phyloP scores from a whole-genome alignment of 1,140 invertebrate species.

The Delia radicum region DNA sequence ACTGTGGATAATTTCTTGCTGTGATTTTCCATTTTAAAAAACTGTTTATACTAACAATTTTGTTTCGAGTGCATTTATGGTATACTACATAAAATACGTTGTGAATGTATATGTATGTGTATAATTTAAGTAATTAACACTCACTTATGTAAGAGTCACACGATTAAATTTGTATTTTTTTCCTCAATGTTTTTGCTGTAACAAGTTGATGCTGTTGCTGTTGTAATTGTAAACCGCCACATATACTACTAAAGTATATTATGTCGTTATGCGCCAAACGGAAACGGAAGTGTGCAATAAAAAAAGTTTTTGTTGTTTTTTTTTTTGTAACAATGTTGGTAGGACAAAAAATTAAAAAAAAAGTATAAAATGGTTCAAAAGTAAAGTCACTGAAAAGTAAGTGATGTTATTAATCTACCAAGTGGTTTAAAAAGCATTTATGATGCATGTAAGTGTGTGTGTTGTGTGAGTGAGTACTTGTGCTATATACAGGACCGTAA shows the following conservation, averaged over 20 bases:
- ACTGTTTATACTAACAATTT: too few relatives aligned
- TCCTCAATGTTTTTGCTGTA: neutral
- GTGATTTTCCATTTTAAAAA: too few relatives aligned
- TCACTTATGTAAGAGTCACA: neutral
- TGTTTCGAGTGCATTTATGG: too few relatives aligned
- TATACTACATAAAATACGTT: too few relatives aligned
- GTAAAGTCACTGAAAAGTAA: too few relatives aligned
- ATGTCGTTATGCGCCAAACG: neutral
- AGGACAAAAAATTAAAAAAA: neutral
- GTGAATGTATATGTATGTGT: neutral
- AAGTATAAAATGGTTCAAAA: neutral
- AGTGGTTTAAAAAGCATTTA: too few relatives aligned
- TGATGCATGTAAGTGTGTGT: too few relatives aligned
- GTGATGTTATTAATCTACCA: too few relatives aligned
- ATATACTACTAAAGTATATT: neutral
- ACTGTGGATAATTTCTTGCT: too few relatives aligned
- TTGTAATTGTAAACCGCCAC: neutral
- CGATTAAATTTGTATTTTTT: neutral
- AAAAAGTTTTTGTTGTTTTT: neutral
- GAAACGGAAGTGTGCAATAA: conserved; percentile 1
- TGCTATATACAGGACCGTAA: too few relatives aligned
- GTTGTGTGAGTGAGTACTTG: too few relatives aligned
- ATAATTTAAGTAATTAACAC: conserved; percentile 2
- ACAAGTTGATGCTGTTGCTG: neutral
- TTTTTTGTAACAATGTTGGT: neutral